A percentile compares a stretch with the other conserved stretches of the same genome.
Evolutionary conservation across 2,113 vertebrate species (phyloP).

Genomic region (Tiliqua scincoides): DNA sequence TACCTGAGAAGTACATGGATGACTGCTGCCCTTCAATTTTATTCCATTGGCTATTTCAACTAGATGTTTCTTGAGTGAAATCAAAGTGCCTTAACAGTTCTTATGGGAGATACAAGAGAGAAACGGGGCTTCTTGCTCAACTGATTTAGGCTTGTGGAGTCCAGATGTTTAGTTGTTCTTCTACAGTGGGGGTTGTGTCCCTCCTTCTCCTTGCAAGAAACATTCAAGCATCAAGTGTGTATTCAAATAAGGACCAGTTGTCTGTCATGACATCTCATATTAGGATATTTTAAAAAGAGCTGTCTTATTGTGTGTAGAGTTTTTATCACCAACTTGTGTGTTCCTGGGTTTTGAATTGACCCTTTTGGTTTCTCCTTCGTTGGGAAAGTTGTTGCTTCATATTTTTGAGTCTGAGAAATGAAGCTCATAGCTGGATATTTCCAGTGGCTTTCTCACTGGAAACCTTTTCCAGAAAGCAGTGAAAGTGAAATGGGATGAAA

Average conservation of each 20-base stretch:
- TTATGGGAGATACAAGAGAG: too few relatives aligned
- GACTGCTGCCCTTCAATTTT: not conserved
- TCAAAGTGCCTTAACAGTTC: not conserved
- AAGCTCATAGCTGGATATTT: not conserved
- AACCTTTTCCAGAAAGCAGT: not conserved
- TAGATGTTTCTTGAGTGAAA: not conserved
- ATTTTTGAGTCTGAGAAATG: not conserved
- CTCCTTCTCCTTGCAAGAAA: not conserved
- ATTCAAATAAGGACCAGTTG: not conserved
- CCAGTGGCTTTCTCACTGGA: not conserved
- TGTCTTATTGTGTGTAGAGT: not conserved
- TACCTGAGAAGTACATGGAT: not conserved
- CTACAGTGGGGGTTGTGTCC: not conserved
- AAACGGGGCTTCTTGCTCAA: too few relatives aligned
- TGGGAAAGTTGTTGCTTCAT: not conserved
- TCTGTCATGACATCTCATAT: not conserved
- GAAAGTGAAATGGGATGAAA: not conserved
- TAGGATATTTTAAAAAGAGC: not conserved
- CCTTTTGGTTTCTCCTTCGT: not conserved
- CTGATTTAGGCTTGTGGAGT: too few relatives aligned
- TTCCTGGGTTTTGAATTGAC: not conserved
- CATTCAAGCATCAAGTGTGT: too few relatives aligned
- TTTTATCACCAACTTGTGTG: not conserved
- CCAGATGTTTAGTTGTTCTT: not conserved
- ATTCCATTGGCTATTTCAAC: not conserved